These are phyloP conservation scores for Stegana nigrithorax DNA, from an alignment of 2,888 invertebrate genomes.

Conservation along the genomic window DNA sequence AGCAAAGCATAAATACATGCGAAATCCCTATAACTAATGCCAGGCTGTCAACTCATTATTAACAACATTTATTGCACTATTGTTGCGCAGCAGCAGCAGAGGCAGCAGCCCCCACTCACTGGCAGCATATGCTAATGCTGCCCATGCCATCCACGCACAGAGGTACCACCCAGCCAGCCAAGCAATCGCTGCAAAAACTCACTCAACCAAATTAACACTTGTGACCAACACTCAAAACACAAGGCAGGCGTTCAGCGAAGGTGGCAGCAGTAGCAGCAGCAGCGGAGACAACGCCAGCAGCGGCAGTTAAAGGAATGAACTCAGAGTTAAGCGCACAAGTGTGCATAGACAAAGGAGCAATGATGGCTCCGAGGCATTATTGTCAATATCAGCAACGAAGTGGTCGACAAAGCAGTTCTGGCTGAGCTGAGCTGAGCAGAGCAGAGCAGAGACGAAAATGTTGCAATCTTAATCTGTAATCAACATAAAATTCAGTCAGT, in stretches of 20 bases:
- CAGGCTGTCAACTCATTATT: constrained; percentile 58
- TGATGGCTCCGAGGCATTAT: constrained; percentile 50
- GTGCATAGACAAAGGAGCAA: background rate
- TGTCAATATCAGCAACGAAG: constrained; percentile 44
- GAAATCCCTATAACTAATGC: constrained; percentile 53
- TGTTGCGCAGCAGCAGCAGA: background rate
- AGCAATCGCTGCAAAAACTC: constrained; percentile 45
- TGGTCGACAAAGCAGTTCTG: background rate
- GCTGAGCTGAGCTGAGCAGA: background rate
- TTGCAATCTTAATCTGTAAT: constrained; percentile 62
- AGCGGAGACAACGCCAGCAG: background rate
- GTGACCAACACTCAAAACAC: background rate
- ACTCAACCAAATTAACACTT: constrained; percentile 61
- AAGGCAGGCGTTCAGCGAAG: background rate
- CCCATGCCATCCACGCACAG: background rate
- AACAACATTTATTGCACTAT: constrained; percentile 44
- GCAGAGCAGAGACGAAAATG: constrained; percentile 40
- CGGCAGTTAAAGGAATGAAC: no score
- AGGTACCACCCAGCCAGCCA: background rate
- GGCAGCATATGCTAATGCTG: background rate
- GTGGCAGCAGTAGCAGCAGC: constrained; percentile 12
- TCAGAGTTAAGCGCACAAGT: no score
- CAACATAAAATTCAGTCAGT: constrained; percentile 60
- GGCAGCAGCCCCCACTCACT: background rate
- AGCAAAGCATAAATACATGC: constrained; percentile 1